Percentiles rank a stretch among this genome's conserved stretches.
Conservation (phyloP, 2,888 invertebrate genomes). For the Hydriomena furcata region DNA sequence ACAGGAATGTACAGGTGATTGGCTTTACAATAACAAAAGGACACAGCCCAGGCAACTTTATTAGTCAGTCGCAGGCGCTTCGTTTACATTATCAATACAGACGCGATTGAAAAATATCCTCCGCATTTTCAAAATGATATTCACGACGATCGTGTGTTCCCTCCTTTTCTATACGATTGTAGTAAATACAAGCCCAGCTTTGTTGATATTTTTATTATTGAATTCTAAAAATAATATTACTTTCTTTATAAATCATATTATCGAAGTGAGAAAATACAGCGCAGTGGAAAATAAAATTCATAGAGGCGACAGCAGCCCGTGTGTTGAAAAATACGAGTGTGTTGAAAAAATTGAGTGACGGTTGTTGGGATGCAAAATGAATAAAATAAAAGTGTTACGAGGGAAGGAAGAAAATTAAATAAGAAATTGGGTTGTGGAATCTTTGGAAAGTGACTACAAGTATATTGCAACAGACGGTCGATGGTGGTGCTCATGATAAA, state of each 20-base stretch:
- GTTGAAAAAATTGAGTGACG: neutral
- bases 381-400: no score
- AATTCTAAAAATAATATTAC: conserved; percentile 41
- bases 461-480: no score
- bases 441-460: no score
- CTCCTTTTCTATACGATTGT: conserved; percentile 36
- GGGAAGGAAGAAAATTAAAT: no score
- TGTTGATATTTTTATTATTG: conserved; percentile 47
- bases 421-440: no score
- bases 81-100: no score
- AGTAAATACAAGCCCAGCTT: conserved; percentile 36
- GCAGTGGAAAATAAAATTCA: neutral
- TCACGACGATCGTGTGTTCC: conserved; percentile 17
- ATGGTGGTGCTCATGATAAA: no score
- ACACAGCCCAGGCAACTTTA: conserved; percentile 5
- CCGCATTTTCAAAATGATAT: conserved; percentile 21
- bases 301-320: neutral
- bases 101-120: no score
- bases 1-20: neutral
- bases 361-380: no score
- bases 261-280: conserved; percentile 11
- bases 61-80: neutral
- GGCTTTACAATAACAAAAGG: conserved; percentile 8
- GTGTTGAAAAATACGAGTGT: neutral
- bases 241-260: conserved; percentile 14